Evolutionary conservation across 2,113 vertebrate species (phyloP).

Genomic region (Caranx ignobilis): DNA sequence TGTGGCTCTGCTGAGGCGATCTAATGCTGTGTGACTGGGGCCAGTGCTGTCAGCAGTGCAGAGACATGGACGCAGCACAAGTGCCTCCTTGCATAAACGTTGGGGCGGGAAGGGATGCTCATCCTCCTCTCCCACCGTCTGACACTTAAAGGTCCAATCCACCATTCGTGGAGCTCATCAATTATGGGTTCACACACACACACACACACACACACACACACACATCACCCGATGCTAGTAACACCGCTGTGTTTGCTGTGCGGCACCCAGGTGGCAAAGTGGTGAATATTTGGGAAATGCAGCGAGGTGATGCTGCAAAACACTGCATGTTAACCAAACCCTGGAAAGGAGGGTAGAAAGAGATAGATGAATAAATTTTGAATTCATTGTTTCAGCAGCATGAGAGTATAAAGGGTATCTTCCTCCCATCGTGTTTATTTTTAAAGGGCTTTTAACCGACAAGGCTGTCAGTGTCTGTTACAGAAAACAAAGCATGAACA

Average conservation of each 20-base stretch:
- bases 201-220: constrained; percentile 31
- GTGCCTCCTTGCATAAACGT: constrained; percentile 81
- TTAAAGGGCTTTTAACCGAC: constrained; percentile 38
- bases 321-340: neutral
- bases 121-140: constrained; percentile 53
- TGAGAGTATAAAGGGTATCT: neutral
- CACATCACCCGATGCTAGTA: constrained; percentile 6
- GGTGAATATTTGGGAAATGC: constrained; percentile 1
- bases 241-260: neutral
- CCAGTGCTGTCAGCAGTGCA: constrained; percentile 83
- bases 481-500: constrained; percentile 37
- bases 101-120: constrained; percentile 59
- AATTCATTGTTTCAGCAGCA: constrained; percentile 14
- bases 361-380: neutral
- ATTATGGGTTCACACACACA: constrained; percentile 41
- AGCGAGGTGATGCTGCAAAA: constrained; percentile 14
- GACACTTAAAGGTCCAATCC: constrained; percentile 67
- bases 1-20: constrained; percentile 73
- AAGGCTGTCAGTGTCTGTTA: constrained; percentile 38
- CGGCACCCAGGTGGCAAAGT: constrained; percentile 15
- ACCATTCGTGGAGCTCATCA: constrained; percentile 47
- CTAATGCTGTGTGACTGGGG: constrained; percentile 83
- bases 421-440: constrained; percentile 30
- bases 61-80: constrained; percentile 84
- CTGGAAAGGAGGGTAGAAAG: neutral